Base-by-base conservation (phyloP, 2,797 vertebrate genomes). In the Brachymystax lenok region DNA sequence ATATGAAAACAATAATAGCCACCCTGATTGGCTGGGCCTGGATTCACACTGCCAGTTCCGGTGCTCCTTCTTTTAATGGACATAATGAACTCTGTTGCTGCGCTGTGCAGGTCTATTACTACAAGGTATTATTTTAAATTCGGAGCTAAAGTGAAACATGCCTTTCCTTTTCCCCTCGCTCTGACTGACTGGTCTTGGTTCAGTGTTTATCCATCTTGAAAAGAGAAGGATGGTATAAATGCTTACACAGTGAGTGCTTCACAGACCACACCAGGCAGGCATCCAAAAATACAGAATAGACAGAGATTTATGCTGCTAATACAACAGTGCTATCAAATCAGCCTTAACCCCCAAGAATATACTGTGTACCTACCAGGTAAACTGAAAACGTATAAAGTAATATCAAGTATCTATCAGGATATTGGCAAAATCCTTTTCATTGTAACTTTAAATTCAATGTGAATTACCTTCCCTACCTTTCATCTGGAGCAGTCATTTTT, bases 121-220 rank as follows among this genome's bases (percentile, higher is more conserved):
- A 71, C 12, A 13, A 71, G 21, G 21, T 69, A 71, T 82, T 77
- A 64, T 70, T 77, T 84, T 70, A 73, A 82, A 54, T 75, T 80
- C 78, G 74, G 33, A 76, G 68, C 52, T 61, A 78, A 85, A 87
- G 59, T 84, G 80, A 85, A 83, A 84, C 21, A 71, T 79, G 73
- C 75, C 78, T 80, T 79, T 71, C 3, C 33, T 74, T 61, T 61
- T 59, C 10, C n/a, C 54, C 8, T 74, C 19, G 52, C 76, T 82
- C 63, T 50, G 28, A 70, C 74, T 69, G 72, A 83, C 78, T 84
- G 76, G 67, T 51, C 46, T 73, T 74, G 61, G 67, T 70, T 83
- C 64, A 74, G 81, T 80, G 64, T 82, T 83, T 81, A 82, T 86
- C 83, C 69, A 77, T 85, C 78, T 84, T 69, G 54, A 86, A 77